These are phyloP conservation scores for Brachionus koreanus DNA, from an alignment of 1,140 invertebrate species.

Conservation along the genomic window DNA sequence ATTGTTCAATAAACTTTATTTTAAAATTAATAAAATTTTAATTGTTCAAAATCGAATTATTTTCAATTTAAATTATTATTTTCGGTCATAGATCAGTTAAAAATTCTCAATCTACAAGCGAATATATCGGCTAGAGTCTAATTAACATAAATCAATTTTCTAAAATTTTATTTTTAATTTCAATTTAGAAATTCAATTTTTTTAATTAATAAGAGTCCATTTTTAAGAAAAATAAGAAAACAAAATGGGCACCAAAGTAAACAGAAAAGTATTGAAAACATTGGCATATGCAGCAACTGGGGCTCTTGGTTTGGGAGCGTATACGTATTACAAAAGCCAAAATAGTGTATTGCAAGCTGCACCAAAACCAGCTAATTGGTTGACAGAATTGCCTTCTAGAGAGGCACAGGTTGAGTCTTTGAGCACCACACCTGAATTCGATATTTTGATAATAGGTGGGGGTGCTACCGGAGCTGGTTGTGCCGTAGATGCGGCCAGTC, in stretches of 20 bases:
- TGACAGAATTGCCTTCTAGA: slow-evolving; percentile 7
- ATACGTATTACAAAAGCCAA: background rate
- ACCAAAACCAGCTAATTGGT: slow-evolving; percentile 25
- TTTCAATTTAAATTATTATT: too few species aligned
- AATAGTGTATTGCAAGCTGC: background rate
- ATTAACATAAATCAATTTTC: background rate
- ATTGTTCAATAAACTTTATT: too few species aligned
- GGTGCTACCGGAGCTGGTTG: slow-evolving; percentile 89
- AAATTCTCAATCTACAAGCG: too few species aligned
- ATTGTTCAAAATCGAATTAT: too few species aligned
- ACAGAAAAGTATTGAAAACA: slow-evolving; percentile 11
- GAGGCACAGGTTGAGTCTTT: slow-evolving; percentile 25
- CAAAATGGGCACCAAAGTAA: slow-evolving; percentile 15
- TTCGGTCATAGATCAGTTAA: too few species aligned
- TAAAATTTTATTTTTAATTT: background rate
- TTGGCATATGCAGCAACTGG: slow-evolving; percentile 15
- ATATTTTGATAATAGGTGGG: slow-evolving; percentile 59
- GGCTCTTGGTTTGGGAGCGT: slow-evolving; percentile 13
- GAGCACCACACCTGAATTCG: slow-evolving; percentile 13
- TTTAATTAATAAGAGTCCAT: background rate
- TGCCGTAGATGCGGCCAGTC: slow-evolving; percentile 80
- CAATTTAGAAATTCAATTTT: background rate
- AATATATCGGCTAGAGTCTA: background rate
- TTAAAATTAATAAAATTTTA: too few species aligned
- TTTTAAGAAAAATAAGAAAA: background rate